Evolutionary conservation across 2,797 vertebrate genomes (phyloP), one percentile per base, ranked within the genome.

Genomic region (Nasua narica): DNA sequence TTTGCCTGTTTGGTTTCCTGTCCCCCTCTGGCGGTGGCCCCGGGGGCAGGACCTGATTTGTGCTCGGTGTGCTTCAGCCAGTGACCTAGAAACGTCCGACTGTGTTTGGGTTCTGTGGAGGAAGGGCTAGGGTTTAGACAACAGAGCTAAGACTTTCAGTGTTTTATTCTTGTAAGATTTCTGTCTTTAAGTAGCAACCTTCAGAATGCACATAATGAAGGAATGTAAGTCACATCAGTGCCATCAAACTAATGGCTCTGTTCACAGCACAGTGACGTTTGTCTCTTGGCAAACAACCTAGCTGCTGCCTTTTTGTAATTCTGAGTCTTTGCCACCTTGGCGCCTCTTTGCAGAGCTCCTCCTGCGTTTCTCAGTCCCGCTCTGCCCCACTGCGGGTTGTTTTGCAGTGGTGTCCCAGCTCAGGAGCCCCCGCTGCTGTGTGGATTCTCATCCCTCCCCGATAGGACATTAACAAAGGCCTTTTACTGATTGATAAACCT

Each of bases 41-140:
- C 2, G 19, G 52, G 69, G 85, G 69, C 79, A 29, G 83, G 65
- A 37, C 72, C 21, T 15, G 40, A 1, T 40, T 32, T 25, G 35
- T 19, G 70, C 29, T 50, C 62, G 58, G 19, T 32, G 37, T 46
- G n/a, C 83, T 74, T 48, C 56, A 86, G 94, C 29, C 91, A 37
- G 92, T 93, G 96, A 87, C 97, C 97, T 90, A 19, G 15, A 97
- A 97, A 95, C 0, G 83, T 89, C 96, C 76, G 74, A 37, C 70
- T 25, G 18, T 29, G 65, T 92, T 78, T 35, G 29, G 43, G n/a
- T 90, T 18, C 1, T 1, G 0, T 6, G 90, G 60, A 90, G 50
- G 60, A 46, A 19, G 87, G 86, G 25, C 27, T 56, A 0, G 21
- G 3, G 67, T 46, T 69, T 43, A 69, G 77, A 40, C 69, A 70